Evolutionary conservation across 2,113 vertebrate species (phyloP).

Genomic region (Hymenochirus boettgeri): DNA sequence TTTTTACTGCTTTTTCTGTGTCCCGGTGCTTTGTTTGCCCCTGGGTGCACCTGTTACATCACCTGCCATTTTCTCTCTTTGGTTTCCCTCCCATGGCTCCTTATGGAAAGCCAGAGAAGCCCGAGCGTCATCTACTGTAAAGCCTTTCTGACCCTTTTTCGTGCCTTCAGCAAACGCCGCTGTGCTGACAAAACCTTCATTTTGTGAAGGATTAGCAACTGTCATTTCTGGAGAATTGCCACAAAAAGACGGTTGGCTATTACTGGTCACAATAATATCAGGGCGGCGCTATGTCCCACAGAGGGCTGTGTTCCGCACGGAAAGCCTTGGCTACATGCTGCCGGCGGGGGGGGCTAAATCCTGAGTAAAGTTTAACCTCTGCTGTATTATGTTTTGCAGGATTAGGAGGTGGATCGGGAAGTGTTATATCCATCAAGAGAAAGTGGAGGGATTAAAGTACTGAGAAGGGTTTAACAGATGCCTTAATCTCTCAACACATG

Average conservation of each 20-base stretch:
- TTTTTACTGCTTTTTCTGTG: no score
- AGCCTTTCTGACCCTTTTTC: neutral
- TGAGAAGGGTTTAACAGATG: constrained; percentile 74
- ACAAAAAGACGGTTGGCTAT: neutral
- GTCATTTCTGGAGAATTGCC: neutral
- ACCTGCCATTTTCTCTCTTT: no score
- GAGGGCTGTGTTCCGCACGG: neutral
- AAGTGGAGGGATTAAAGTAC: constrained; percentile 80
- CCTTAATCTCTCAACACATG: constrained; percentile 89
- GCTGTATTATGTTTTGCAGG: constrained; percentile 76
- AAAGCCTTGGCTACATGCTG: neutral
- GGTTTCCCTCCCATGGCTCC: no score
- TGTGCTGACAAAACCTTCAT: neutral
- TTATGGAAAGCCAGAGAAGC: no score
- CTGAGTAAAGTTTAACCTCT: constrained; percentile 80
- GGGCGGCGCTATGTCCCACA: neutral
- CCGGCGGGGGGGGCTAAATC: constrained; percentile 63
- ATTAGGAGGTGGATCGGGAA: constrained; percentile 76
- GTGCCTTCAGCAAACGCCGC: neutral
- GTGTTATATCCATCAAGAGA: constrained; percentile 80
- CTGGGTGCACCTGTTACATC: no score
- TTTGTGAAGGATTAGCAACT: neutral
- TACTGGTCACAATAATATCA: neutral
- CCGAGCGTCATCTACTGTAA: no score
- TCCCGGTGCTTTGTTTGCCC: no score